Conservation (phyloP, 2,888 invertebrate genomes). For the Apantesis nais region DNA sequence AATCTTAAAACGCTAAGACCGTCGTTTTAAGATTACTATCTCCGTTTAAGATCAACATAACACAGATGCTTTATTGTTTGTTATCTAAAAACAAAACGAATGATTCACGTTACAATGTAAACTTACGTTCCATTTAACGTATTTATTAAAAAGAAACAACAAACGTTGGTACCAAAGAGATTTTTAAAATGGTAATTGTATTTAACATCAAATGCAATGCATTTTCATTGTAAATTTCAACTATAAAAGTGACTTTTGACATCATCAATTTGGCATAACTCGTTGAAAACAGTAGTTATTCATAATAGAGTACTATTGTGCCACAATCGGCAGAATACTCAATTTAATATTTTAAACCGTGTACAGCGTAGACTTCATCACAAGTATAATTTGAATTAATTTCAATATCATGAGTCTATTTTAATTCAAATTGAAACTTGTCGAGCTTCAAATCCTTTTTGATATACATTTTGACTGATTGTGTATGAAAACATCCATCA, state of each 20-base stretch:
- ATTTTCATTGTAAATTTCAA: background rate
- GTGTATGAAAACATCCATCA: too few relatives aligned
- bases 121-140: background rate
- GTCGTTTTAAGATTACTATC: background rate
- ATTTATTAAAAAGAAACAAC: background rate
- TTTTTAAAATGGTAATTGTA: background rate
- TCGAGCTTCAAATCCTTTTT: too few relatives aligned
- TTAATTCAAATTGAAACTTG: too few relatives aligned
- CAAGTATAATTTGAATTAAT: background rate
- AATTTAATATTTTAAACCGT: background rate
- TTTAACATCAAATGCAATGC: background rate
- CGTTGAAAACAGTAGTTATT: background rate
- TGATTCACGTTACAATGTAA: background rate
- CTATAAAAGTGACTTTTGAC: background rate
- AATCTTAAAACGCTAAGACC: background rate
- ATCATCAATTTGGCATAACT: constrained; percentile 1
- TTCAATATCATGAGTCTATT: too few relatives aligned
- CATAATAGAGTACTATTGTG: background rate
- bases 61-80: background rate
- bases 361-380: background rate
- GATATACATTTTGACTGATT: too few relatives aligned
- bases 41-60: background rate
- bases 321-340: background rate
- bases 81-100: background rate
- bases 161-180: background rate